phyloP scores from a whole-genome alignment of 2,888 invertebrate species.

The Autographa gamma region DNA sequence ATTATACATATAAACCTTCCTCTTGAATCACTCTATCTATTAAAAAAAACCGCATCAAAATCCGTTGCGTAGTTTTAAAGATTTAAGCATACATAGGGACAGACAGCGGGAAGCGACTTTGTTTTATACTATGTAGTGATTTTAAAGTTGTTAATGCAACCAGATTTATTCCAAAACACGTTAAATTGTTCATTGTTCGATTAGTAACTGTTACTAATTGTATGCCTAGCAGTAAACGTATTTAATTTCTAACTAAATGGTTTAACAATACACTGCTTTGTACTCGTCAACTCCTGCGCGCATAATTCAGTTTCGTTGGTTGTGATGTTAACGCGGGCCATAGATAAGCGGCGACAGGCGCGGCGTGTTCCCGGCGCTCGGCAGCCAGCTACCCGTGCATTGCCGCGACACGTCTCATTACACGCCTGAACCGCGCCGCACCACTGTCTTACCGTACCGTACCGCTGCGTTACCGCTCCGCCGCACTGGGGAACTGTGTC shows the following conservation, averaged over 20 bases:
- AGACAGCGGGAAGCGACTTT: too few species aligned
- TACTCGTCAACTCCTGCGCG: constrained; percentile 9
- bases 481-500: constrained; percentile 15
- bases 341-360: constrained; percentile 34
- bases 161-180: background rate
- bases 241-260: background rate
- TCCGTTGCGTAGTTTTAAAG: too few species aligned
- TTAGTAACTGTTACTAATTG: background rate
- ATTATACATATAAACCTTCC: too few species aligned
- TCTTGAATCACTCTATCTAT: too few species aligned
- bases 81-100: too few species aligned
- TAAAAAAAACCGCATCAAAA: too few species aligned
- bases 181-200: too few species aligned
- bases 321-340: constrained; percentile 20
- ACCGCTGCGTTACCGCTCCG: background rate
- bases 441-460: background rate
- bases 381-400: constrained; percentile 37
- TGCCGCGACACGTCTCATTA: constrained; percentile 49
- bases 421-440: constrained; percentile 35
- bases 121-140: too few species aligned
- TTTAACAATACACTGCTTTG: background rate
- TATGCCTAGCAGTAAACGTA: background rate
- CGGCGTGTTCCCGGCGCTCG: constrained; percentile 30
- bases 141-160: background rate
- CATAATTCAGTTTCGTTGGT: constrained; percentile 15